phyloP scores from a whole-genome alignment of 2,888 invertebrate species.

The Noctua comes region DNA sequence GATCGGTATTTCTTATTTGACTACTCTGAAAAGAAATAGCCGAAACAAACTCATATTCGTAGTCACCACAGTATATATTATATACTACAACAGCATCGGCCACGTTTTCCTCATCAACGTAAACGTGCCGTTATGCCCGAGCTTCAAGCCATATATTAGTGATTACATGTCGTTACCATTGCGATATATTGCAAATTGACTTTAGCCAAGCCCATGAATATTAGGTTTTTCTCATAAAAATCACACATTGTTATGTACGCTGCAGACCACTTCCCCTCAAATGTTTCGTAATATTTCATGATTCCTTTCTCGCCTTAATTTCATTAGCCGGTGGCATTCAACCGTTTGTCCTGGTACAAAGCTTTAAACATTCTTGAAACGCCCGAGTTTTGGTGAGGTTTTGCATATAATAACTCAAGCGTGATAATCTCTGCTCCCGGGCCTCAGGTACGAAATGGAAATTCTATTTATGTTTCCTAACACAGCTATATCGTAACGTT shows the following conservation, averaged over 20 bases:
- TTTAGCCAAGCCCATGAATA: constrained; percentile 21
- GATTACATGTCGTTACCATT: constrained; percentile 36
- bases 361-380: constrained; percentile 71
- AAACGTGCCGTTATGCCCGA: constrained; percentile 29
- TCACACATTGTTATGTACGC: not conserved
- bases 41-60: not conserved
- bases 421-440: constrained; percentile 74
- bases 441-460: constrained; percentile 71
- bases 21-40: not conserved
- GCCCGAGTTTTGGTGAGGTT: constrained; percentile 72
- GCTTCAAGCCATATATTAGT: constrained; percentile 42
- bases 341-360: constrained; percentile 66
- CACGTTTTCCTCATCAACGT: constrained; percentile 49
- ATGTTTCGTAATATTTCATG: constrained; percentile 45
- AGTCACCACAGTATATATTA: constrained; percentile 6
- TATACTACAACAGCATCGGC: not conserved
- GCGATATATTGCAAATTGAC: constrained; percentile 43
- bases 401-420: constrained; percentile 76
- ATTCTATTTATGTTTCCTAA: constrained; percentile 73
- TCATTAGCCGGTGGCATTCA: constrained; percentile 67
- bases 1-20: not conserved
- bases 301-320: constrained; percentile 64
- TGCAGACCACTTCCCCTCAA: constrained; percentile 22
- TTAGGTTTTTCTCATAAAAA: constrained; percentile 20
- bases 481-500: constrained; percentile 66